phyloP scores from a whole-genome alignment of 53 echinoderm and acorn worm genomes.

The Holothuria scabra region DNA sequence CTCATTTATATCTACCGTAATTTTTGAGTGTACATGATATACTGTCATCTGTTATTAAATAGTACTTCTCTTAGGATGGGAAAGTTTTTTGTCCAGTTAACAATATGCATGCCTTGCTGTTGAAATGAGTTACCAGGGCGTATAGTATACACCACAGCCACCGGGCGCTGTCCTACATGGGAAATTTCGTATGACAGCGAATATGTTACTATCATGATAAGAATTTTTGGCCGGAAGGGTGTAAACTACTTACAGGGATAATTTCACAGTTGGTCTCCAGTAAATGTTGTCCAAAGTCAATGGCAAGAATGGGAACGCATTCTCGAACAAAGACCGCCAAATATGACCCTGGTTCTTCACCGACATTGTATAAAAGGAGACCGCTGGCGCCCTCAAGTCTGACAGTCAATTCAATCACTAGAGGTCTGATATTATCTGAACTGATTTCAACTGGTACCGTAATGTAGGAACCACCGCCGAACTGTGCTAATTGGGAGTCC shows the following conservation, averaged over 20 bases:
- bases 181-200: too few species aligned
- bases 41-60: too few species aligned
- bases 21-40: too few species aligned
- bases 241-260: background rate
- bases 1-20: too few species aligned
- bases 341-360: conserved; percentile 67
- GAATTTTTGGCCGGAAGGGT: too few species aligned
- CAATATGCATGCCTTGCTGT: too few species aligned
- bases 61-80: too few species aligned
- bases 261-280: conserved; percentile 13
- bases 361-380: conserved; percentile 61
- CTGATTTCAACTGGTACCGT: conserved; percentile 33
- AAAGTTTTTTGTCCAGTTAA: too few species aligned
- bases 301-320: conserved; percentile 47
- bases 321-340: conserved; percentile 63
- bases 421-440: background rate
- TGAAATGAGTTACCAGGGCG: too few species aligned
- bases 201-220: too few species aligned
- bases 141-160: too few species aligned
- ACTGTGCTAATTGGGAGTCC: conserved; percentile 66
- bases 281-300: conserved; percentile 59
- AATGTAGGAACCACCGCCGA: conserved; percentile 73
- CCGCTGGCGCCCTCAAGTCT: conserved; percentile 56
- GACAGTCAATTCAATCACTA: conserved; percentile 52
- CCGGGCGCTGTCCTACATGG: too few species aligned